phyloP scores from a whole-genome alignment of 1,140 invertebrate species.

The Bombus huntii region DNA sequence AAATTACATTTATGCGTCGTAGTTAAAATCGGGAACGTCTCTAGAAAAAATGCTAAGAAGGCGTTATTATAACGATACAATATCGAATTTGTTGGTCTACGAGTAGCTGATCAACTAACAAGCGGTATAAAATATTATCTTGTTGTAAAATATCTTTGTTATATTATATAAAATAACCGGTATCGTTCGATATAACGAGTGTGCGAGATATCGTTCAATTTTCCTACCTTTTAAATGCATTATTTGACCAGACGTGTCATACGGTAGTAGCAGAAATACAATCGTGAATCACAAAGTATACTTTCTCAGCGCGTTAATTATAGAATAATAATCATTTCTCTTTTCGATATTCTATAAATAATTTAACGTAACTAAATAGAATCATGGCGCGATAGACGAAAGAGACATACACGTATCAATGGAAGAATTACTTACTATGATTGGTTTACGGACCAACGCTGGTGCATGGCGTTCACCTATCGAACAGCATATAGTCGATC shows the following conservation, averaged over 20 bases:
- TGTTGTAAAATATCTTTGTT: neutral
- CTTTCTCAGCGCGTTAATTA: neutral
- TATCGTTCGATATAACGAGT: neutral
- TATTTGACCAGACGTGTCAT: conserved; percentile 13
- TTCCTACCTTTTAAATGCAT: conserved; percentile 30
- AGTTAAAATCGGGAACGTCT: neutral
- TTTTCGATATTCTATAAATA: neutral
- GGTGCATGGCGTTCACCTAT: neutral
- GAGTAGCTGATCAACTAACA: neutral
- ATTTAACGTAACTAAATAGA: neutral
- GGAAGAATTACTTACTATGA: neutral
- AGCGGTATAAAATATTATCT: conserved; percentile 5
- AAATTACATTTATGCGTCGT: conserved; percentile 1
- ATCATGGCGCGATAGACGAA: neutral
- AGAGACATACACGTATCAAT: rapidly evolving
- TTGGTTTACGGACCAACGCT: neutral
- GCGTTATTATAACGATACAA: neutral
- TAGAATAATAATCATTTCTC: neutral
- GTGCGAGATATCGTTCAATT: neutral
- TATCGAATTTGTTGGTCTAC: neutral
- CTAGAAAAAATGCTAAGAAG: neutral
- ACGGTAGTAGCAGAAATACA: neutral
- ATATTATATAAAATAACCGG: neutral
- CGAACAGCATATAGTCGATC: neutral
- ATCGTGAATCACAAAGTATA: neutral